phyloP scores from a whole-genome alignment of 2,888 invertebrate genomes.

The Nemotelus nigrinus region DNA sequence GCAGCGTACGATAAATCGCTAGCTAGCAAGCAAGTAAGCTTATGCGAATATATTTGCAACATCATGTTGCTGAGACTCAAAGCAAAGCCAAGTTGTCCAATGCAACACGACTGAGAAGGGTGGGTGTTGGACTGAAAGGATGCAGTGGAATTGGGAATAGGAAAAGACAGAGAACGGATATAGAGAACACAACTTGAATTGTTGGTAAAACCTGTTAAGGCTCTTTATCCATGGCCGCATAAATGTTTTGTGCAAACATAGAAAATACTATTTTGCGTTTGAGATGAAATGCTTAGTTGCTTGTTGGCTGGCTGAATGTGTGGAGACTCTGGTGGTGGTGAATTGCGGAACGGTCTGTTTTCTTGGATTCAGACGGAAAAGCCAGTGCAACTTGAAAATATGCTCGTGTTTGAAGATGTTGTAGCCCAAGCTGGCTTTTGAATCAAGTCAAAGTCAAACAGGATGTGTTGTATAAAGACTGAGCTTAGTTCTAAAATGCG shows the following conservation, averaged over 20 bases:
- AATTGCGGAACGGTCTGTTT: too few relatives aligned
- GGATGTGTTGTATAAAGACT: too few relatives aligned
- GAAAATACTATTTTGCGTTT: conserved; percentile 33
- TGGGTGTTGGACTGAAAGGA: not conserved
- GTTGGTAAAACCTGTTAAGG: conserved; percentile 44
- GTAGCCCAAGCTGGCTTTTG: too few relatives aligned
- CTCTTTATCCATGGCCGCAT: conserved; percentile 43
- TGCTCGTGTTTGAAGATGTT: too few relatives aligned
- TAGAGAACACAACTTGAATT: conserved; percentile 41
- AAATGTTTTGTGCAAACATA: conserved; percentile 42
- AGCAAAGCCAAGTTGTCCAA: conserved; percentile 14
- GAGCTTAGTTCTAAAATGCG: too few relatives aligned
- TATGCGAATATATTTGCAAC: conserved; percentile 2
- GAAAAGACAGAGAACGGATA: conserved; percentile 14
- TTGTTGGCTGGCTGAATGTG: not conserved
- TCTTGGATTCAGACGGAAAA: too few relatives aligned
- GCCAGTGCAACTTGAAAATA: too few relatives aligned
- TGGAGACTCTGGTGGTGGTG: not conserved
- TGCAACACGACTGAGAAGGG: conserved; percentile 8
- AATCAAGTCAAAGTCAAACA: too few relatives aligned
- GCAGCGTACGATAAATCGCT: too few relatives aligned
- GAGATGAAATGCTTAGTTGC: conserved; percentile 15
- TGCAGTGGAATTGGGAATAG: not conserved
- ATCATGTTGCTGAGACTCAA: conserved; percentile 18
- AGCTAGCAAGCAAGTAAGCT: conserved; percentile 15